phyloP scores from a whole-genome alignment of 2,888 invertebrate species.

The Empis stercorea region DNA sequence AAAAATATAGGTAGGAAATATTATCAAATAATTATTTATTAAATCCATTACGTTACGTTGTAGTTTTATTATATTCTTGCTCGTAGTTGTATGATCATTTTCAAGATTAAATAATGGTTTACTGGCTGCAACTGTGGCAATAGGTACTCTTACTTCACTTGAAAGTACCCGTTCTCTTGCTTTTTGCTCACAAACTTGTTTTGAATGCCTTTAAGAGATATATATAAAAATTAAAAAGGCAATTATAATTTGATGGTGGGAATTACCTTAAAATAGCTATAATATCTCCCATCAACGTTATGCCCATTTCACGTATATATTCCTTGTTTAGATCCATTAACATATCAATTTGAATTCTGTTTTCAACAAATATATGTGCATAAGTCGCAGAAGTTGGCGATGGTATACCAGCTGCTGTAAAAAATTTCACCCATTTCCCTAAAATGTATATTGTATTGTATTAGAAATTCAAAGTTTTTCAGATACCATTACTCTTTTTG shows the following conservation, averaged over 20 bases:
- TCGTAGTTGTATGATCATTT: too few species aligned
- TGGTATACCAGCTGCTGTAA: conserved; percentile 72
- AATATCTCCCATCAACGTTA: conserved; percentile 56
- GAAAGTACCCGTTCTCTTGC: conserved; percentile 44
- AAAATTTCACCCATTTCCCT: conserved; percentile 69
- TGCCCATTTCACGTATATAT: conserved; percentile 78
- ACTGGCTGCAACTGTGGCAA: conserved; percentile 39
- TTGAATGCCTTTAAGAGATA: conserved; percentile 39
- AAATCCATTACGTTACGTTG: too few species aligned
- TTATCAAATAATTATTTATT: too few species aligned
- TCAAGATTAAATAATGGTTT: conserved; percentile 10
- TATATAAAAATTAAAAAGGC: not conserved
- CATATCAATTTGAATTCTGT: conserved; percentile 78
- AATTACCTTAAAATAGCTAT: conserved; percentile 55
- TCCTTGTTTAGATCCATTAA: conserved; percentile 75
- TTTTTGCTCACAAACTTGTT: conserved; percentile 44
- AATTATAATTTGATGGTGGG: not conserved
- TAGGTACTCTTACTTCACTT: conserved; percentile 37
- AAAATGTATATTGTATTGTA: not conserved
- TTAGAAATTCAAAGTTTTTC: too few species aligned
- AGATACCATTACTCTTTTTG: too few species aligned
- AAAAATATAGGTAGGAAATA: too few species aligned
- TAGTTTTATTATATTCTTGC: too few species aligned
- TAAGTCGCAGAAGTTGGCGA: conserved; percentile 62
- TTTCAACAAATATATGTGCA: conserved; percentile 74